These are phyloP conservation scores for Prolemur simus DNA, from an alignment of 2,113 vertebrate species.

Conservation along the genomic window DNA sequence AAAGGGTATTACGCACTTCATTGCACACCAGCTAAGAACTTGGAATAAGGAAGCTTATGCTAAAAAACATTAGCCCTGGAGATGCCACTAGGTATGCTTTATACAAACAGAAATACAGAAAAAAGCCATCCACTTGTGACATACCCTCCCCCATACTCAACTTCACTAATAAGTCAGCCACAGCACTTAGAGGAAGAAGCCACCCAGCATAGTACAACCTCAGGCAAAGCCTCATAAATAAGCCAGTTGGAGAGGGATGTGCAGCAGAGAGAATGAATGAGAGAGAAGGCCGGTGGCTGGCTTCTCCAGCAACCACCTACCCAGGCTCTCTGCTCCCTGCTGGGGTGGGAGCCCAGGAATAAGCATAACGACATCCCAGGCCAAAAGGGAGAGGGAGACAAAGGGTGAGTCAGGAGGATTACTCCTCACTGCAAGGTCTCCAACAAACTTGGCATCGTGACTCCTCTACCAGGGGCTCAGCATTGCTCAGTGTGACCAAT, in stretches of 20 bases:
- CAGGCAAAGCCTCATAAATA: neutral
- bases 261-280: neutral
- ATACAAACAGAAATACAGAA: constrained; percentile 23
- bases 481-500: neutral
- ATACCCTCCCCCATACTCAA: neutral
- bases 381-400: neutral
- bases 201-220: neutral
- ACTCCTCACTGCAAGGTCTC: neutral
- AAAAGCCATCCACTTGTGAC: constrained; percentile 4
- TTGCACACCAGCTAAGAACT: constrained; percentile 71
- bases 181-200: neutral
- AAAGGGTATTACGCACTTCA: constrained; percentile 71
- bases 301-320: neutral
- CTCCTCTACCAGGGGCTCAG: neutral
- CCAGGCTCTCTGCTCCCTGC: neutral
- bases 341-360: neutral
- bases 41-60: constrained; percentile 53
- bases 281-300: neutral
- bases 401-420: neutral
- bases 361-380: neutral
- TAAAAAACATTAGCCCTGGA: constrained; percentile 34
- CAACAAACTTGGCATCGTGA: neutral
- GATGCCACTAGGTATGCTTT: neutral
- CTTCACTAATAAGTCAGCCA: constrained; percentile 32
- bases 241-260: neutral